Evolutionary conservation across 2,797 vertebrate genomes (phyloP), one percentile per base, ranked within the genome.

Genomic region (Eupleurogrammus muticus): DNA sequence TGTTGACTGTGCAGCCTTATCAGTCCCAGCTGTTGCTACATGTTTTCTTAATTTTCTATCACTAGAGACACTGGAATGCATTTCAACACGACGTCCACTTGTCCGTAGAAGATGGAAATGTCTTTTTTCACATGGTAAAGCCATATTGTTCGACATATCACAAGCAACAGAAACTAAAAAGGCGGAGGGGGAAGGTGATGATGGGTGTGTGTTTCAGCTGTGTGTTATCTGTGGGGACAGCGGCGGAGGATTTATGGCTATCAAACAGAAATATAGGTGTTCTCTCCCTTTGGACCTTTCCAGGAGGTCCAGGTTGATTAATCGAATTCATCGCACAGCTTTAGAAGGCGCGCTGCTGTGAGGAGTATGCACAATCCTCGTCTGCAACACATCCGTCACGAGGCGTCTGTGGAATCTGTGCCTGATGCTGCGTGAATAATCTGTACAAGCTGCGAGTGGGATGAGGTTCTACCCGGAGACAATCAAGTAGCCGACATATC

Each of bases 1-100:
- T 17, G 35, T 16, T 86, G 77, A 82, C 63, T 85, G 14, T 73
- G 48, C 4, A 44, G 10, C 28, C 53, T 44, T 20, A 59, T n/a
- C 65, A 42, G 64, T 74, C 40, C 78, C 82, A 83, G 80, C 75
- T 86, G 86, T 60, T 77, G 63, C 47, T 58, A 46, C 53, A 52
- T 4, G 19, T 58, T 59, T 57, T 55, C 8, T 44, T 19, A 12
- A 19, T 62, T 61, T 34, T 10, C 4, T 17, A 28, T 47, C 52
- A 51, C 20, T 64, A 50, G 47, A 50, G 47, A 50, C 11, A n/a
- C 65, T 36, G 52, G 2, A 38, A 16, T 55, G 16, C 11, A 44
- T 53, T 64, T 64, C 34, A 42, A 73, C 12, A 24, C 35, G 19
- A 46, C 23, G 17, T 28, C 55, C 10, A 17, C 16, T 48, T 9